These are phyloP conservation scores for Larimichthys polyactis DNA, from an alignment of 2,113 vertebrate genomes.

Conservation along the genomic window DNA sequence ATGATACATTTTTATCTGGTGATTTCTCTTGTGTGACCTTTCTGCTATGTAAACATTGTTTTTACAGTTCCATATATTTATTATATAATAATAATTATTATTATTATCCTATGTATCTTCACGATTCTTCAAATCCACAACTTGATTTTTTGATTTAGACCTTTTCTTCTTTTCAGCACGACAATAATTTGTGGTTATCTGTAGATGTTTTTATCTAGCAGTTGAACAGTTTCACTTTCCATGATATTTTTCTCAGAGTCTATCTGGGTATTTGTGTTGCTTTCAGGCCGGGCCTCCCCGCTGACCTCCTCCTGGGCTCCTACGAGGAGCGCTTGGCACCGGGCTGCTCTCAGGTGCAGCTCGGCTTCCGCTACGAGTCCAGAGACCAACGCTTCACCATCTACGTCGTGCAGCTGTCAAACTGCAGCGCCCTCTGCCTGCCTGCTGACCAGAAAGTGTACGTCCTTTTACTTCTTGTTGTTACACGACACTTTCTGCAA, in stretches of 20 bases:
- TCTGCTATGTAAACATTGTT: no score
- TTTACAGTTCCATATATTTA: background rate
- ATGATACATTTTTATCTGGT: constrained; percentile 2
- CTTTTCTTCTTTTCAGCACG: background rate
- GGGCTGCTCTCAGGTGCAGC: constrained; percentile 89
- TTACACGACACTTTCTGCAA: background rate
- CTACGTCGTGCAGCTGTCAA: constrained; percentile 89
- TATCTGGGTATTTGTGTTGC: background rate
- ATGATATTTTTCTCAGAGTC: no score
- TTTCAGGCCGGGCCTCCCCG: constrained; percentile 72
- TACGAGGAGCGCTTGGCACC: constrained; percentile 82
- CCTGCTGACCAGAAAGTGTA: constrained; percentile 90
- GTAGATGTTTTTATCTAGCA: background rate
- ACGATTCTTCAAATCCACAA: no score
- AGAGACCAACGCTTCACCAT: constrained; percentile 93
- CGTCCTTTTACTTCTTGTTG: background rate
- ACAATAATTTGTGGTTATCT: no score
- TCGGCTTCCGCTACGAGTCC: constrained; percentile 93
- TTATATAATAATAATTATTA: background rate
- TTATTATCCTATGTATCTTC: background rate
- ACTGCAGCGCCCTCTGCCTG: constrained; percentile 87
- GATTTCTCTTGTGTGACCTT: background rate
- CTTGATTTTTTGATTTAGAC: no score
- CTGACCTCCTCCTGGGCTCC: constrained; percentile 79
- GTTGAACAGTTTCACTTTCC: background rate